Conservation (phyloP, 2,113 vertebrate genomes). For the Pteropus alecto region DNA sequence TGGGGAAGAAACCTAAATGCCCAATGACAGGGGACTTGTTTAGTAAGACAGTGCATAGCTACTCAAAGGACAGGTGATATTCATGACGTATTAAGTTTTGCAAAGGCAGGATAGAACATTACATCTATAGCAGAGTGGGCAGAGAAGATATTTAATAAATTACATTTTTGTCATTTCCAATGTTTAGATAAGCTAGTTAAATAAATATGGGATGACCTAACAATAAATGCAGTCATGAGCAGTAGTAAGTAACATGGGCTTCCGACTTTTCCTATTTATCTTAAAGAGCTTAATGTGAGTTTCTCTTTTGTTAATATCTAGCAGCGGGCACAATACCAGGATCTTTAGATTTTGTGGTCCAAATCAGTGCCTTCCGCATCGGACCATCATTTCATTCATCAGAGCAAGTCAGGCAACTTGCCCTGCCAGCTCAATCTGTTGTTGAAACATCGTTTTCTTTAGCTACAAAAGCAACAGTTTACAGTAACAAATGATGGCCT, state of each 20-base stretch:
- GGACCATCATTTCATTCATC: slow-evolving; percentile 1
- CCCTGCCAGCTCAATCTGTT: background rate
- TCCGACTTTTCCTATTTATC: background rate
- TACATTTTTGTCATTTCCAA: background rate
- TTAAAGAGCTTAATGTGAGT: background rate
- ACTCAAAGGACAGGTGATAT: background rate
- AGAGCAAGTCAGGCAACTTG: background rate
- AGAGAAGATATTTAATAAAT: background rate
- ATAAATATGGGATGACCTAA: background rate
- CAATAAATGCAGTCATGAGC: fast-evolving
- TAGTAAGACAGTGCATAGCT: background rate
- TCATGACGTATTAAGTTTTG: background rate
- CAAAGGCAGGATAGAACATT: background rate
- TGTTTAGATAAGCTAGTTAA: background rate
- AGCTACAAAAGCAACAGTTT: background rate
- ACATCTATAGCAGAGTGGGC: background rate
- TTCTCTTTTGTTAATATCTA: background rate
- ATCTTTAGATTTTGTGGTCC: background rate
- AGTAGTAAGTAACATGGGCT: fast-evolving
- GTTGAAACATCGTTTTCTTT: slow-evolving; percentile 25
- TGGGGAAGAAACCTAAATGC: background rate
- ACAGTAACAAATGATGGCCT: background rate
- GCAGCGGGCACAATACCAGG: background rate
- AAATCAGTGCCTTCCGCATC: background rate
- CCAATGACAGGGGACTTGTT: background rate